A percentile compares a stretch with the other conserved stretches of the same genome.
Conservation (phyloP, 2,888 invertebrate genomes). For the Amaurobius ferox region DNA sequence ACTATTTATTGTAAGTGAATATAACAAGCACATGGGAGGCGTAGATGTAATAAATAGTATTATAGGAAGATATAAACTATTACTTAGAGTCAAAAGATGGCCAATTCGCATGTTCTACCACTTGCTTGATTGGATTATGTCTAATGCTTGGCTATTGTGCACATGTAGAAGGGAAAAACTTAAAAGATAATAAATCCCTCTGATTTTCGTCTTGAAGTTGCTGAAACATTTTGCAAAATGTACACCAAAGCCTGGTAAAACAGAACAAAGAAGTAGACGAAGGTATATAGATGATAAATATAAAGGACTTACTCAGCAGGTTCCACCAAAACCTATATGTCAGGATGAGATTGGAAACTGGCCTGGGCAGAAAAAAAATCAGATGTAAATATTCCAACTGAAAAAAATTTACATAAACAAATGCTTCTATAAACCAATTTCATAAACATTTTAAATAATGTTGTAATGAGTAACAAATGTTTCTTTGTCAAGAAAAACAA, state of each 20-base stretch:
- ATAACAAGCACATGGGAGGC: constrained; percentile 11
- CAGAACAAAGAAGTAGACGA: neutral
- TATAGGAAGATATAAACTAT: neutral
- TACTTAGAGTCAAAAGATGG: constrained; percentile 57
- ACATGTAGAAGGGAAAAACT: neutral
- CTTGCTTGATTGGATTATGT: constrained; percentile 61
- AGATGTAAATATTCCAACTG: constrained; percentile 5
- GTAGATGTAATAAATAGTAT: constrained; percentile 1
- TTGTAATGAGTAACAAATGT: no score
- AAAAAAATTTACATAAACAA: neutral
- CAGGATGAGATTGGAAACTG: neutral
- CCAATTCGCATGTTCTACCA: constrained; percentile 57
- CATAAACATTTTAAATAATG: neutral
- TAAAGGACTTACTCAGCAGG: constrained; percentile 10
- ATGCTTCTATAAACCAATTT: no score
- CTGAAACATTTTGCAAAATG: neutral
- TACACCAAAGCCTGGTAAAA: neutral
- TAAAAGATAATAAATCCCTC: neutral
- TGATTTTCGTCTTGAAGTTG: neutral
- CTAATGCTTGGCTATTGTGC: constrained; percentile 58
- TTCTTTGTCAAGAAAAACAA: no score
- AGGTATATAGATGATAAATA: neutral
- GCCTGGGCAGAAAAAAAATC: neutral
- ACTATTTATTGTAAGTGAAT: neutral
- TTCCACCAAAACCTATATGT: neutral